Conservation (phyloP, 2,113 vertebrate species). For the Parus major region DNA sequence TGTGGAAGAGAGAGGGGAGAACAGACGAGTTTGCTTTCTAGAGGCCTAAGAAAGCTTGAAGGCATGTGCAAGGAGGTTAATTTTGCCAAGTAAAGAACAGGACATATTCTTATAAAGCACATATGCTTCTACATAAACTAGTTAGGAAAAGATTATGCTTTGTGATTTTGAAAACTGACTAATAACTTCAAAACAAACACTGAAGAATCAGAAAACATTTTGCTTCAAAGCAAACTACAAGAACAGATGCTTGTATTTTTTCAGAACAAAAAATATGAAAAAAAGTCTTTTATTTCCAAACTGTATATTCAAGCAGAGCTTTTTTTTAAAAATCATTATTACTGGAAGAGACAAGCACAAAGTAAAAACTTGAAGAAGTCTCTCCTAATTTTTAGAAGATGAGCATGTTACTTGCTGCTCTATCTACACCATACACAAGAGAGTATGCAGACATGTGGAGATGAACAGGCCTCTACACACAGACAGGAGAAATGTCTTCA, state of each 20-base stretch:
- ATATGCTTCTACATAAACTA: background rate
- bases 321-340: background rate
- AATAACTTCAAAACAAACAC: background rate
- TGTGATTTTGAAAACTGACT: background rate
- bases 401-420: background rate
- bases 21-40: background rate
- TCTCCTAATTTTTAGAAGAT: slow-evolving; percentile 22
- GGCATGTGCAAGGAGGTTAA: background rate
- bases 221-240: background rate
- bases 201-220: background rate
- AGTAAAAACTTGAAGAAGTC: slow-evolving; percentile 10
- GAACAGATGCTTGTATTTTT: background rate
- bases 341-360: slow-evolving; percentile 23
- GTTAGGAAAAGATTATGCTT: background rate
- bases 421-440: background rate
- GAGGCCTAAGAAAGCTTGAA: background rate
- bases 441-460: background rate
- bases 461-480: background rate
- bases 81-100: background rate
- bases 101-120: background rate
- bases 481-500: background rate
- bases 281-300: background rate
- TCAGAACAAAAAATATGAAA: background rate
- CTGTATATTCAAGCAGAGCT: background rate
- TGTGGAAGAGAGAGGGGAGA: background rate